Base-by-base conservation (phyloP, 2,888 invertebrate species). In the Rhorus exstirpatorius region DNA sequence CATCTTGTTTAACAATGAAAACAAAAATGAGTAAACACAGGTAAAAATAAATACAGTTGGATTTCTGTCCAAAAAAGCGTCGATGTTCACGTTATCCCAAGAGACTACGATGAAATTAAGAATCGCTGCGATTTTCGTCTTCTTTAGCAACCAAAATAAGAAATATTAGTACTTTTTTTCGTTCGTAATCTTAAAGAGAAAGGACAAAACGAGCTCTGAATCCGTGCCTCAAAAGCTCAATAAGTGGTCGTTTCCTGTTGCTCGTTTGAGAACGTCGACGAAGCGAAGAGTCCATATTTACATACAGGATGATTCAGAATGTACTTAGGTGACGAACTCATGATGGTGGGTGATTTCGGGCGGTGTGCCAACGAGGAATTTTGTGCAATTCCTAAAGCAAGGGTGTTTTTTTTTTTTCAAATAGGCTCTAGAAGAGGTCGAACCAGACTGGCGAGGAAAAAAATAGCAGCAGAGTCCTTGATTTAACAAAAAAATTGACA, bases 171-270 rank as follows among this genome's bases (percentile, higher is more conserved):
- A 24, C 55, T 58, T 38, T 81, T 38, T 81, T 53, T 24, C 14
- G 55, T 44, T 72, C 38, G 24, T 4, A 31, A 63, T 71, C 55
- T 49, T 41, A 26, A 51, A 67, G 67, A 53, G 26, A n/a, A n/a
- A n/a, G 35, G 53, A 68, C 76, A 26, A 51, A 75, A 55, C 38
- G 55, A 53, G 55, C 26, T 8, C 35, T 17, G 31, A 65, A 75
- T 58, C 63, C 65, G 51, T 55, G 67, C 68, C 65, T 81, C 71
- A 31, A 60, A 80, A 70, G 72, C 83, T 78, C 76, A 87, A 86
- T 88, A 90, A 90, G 89, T 88, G 87, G 86, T 68, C 79, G 87
- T 86, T 90, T 90, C 90, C 90, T 89, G 90, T 79, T 84, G 82
- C 85, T 81, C 78, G 81, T 83, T 41, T 75, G 65, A 35, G 74